These are phyloP conservation scores for Chaetura pelagica DNA, from an alignment of 2,113 vertebrate genomes.

Conservation along the genomic window DNA sequence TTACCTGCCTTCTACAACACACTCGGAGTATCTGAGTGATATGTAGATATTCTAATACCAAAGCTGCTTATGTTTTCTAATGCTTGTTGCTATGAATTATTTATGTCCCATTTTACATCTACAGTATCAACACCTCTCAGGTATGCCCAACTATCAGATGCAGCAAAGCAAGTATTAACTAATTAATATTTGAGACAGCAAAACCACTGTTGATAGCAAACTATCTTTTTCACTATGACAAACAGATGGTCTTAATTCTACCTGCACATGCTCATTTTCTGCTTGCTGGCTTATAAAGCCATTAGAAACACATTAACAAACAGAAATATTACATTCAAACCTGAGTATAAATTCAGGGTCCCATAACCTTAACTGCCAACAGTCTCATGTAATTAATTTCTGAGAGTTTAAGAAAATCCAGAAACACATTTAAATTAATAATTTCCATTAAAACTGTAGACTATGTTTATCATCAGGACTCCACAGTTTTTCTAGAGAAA, in stretches of 20 bases:
- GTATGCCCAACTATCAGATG: background rate
- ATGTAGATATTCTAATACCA: background rate
- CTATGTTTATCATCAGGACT: background rate
- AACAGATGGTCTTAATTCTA: background rate
- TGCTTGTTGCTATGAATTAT: slow-evolving; percentile 32
- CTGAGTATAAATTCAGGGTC: background rate
- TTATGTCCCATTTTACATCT: slow-evolving; percentile 5
- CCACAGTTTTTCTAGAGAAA: background rate
- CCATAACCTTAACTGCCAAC: background rate
- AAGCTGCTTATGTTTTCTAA: slow-evolving; percentile 29
- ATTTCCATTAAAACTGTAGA: background rate
- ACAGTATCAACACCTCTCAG: background rate
- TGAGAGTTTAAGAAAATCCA: background rate
- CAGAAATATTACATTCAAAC: background rate
- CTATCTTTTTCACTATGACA: background rate
- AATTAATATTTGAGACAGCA: background rate
- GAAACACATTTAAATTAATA: background rate
- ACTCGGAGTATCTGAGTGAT: background rate
- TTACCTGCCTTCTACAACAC: background rate
- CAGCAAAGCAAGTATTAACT: slow-evolving; percentile 15
- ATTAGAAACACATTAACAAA: background rate
- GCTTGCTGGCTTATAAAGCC: background rate
- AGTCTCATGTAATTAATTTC: background rate
- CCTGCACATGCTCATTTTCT: background rate
- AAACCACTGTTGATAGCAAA: background rate